Base-by-base conservation (phyloP, 2,113 vertebrate species). In the Odontophorus gujanensis region DNA sequence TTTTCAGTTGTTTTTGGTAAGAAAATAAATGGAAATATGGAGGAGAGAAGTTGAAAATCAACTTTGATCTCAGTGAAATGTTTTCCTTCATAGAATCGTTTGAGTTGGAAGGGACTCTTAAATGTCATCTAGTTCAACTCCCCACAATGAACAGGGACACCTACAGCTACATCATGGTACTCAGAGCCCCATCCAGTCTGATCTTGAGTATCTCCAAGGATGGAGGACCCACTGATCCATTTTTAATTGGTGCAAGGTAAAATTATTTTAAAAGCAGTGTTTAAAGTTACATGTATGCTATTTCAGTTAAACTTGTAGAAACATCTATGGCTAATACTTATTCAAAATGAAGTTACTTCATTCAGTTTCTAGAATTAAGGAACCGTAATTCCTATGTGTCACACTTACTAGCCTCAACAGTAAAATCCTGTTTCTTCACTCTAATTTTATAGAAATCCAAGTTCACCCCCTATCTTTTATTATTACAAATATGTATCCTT, bases 291-390 rank as follows among this genome's bases (percentile, higher is more conserved):
- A 15, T 80, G 76, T 79, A 26, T 76, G 40, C 30, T 66, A 24
- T 92, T 91, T 91, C 48, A 48, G 40, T 79, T 51, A 51, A 85
- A 55, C 75, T 84, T 22, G 66, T 91, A 36, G 66, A 94, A 83
- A 58, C 57, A 85, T 58, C 51, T 85, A 45, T 34, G 53, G 50
- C n/a, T 94, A 87, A 73, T 42, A 87, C 6, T 59, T 74, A 69
- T 58, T 95, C 72, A 91, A 72, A 85, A 30, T 58, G n/a, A 92
- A 91, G 36, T 87, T 80, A 22, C 32, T 65, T 83, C 82, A 88
- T 83, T 88, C 51, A 62, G 32, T 79, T 79, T 51, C 43, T 87
- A 82, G 85, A 92, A 79, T 91, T 81, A 92, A 73, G 58, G 42
- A 61, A 53, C 45, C 66, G 9, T 87, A 77, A 74, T 80, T 85